Conservation (phyloP, 92 coral and sea anemone genomes). For the Siderastrea siderea region DNA sequence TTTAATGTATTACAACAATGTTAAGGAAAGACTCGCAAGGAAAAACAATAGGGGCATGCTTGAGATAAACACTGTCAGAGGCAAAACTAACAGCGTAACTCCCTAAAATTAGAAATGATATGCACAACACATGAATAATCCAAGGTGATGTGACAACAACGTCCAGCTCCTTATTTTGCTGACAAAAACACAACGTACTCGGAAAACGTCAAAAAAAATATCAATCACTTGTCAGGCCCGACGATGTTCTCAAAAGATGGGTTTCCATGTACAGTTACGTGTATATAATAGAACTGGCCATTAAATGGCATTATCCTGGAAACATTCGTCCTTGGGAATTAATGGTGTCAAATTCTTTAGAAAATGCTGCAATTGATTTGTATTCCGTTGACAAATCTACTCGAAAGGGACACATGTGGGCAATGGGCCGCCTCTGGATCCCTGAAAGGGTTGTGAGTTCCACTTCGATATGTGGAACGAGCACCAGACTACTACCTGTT, state of each 20-base stretch:
- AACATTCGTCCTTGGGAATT: conserved; percentile 43
- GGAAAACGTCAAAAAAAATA: not conserved
- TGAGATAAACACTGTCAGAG: not conserved
- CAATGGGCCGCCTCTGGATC: conserved; percentile 50
- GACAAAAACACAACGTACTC: not conserved
- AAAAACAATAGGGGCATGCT: not conserved
- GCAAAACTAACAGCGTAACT: not conserved
- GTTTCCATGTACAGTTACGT: not conserved
- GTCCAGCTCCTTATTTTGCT: conserved; percentile 5
- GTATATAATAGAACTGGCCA: not conserved
- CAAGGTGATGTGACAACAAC: conserved; percentile 10
- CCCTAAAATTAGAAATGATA: not conserved
- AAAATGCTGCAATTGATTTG: conserved; percentile 51
- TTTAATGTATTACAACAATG: not conserved
- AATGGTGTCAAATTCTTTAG: conserved; percentile 38
- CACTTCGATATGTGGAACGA: conserved; percentile 51
- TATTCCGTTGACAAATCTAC: conserved; percentile 58
- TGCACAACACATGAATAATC: not conserved
- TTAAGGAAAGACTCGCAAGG: not conserved
- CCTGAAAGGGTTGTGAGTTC: conserved; percentile 48
- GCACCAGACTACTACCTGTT: conserved; percentile 50
- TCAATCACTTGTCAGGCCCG: not conserved
- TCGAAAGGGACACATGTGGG: conserved; percentile 47
- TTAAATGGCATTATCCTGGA: conserved; percentile 1
- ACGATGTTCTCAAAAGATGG: not conserved